A percentile compares a stretch with the other conserved stretches of the same genome.
Conservation (phyloP, 2,113 vertebrate species). For the Tenrec ecaudatus region DNA sequence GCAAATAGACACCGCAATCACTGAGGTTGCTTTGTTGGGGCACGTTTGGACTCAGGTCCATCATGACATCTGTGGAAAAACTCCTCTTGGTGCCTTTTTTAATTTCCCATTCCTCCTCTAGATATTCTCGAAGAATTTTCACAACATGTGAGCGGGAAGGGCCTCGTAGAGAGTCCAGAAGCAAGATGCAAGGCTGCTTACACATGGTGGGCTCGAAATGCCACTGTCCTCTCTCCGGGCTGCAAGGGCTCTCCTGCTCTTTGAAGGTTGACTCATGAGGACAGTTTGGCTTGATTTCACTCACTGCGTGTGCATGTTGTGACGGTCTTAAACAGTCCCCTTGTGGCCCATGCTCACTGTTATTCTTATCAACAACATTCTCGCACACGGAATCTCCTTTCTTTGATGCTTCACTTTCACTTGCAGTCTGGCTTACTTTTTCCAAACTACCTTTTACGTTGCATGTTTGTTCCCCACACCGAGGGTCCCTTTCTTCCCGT, state of each 20-base stretch:
- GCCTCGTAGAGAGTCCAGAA: constrained; percentile 98
- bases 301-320: constrained; percentile 92
- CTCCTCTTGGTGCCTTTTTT: constrained; percentile 92
- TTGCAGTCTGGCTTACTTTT: constrained; percentile 85
- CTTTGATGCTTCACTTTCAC: constrained; percentile 84
- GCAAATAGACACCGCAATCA: constrained; percentile 96
- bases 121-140: constrained; percentile 97
- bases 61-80: constrained; percentile 98
- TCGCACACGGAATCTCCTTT: constrained; percentile 84
- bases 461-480: constrained; percentile 82
- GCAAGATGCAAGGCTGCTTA: constrained; percentile 98
- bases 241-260: constrained; percentile 93
- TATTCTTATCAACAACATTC: constrained; percentile 85
- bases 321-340: constrained; percentile 86
- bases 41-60: constrained; percentile 97
- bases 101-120: constrained; percentile 99
- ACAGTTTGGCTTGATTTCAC: constrained; percentile 94
- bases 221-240: constrained; percentile 89
- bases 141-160: constrained; percentile 96
- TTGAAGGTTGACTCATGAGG: constrained; percentile 91
- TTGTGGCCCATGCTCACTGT: constrained; percentile 86
- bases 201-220: constrained; percentile 90
- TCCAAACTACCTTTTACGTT: constrained; percentile 85
- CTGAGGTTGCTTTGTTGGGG: constrained; percentile 99
- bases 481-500: constrained; percentile 85